Evolutionary conservation across 2,888 invertebrate species (phyloP), one percentile per base, ranked within the genome.

Genomic region (Lasioglossum vierecki): DNA sequence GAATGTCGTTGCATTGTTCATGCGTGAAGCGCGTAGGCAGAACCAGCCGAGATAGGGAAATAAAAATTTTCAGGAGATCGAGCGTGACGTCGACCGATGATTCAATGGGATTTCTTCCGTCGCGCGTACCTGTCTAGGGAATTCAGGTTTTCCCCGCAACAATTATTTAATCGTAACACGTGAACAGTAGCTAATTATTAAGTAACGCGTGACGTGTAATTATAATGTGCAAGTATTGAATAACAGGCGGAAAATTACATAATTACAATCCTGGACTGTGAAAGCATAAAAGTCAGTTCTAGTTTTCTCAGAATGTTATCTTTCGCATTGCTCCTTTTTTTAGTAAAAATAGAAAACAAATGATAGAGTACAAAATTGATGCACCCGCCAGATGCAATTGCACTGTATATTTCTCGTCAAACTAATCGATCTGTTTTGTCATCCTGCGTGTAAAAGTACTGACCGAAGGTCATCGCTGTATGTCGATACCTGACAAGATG

Each of bases 1-100:
- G 76, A 76, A 70, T 44, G 57, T 72, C 22, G 75, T 49, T 73
- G 53, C 80, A 86, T 89, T 90, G 87, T 89, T 86, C 72, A 78
- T 70, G 79, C 83, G 60, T 79, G 81, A 88, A 77, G 60, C 80
- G 72, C 22, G 81, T 81, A 76, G 83, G 77, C 18, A 76, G 85
- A 84, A 83, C 57, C 35, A 53, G 68, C 22, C 60, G 57, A 49
- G 49, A 60, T n/a, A 46, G 39, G 79, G 82, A 84, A 81, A 46
- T 30, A 79, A 84, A 87, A 84, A 84, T 22, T 72, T 66, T 22
- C n/a, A 49, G 39, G 49, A 63, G 79, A 44, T 84, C 84, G 35
- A 44, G 79, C 81, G 41, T 82, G 84, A 84, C 87, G 71, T 73
- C 15, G 13, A 57, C 39, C 68, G 84, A 87, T 84, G 84, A 87